A percentile compares a stretch with the other conserved stretches of the same genome.
These are phyloP conservation scores for Diplodus puntazzo DNA, from an alignment of 2,797 vertebrate genomes.

Conservation along the genomic window DNA sequence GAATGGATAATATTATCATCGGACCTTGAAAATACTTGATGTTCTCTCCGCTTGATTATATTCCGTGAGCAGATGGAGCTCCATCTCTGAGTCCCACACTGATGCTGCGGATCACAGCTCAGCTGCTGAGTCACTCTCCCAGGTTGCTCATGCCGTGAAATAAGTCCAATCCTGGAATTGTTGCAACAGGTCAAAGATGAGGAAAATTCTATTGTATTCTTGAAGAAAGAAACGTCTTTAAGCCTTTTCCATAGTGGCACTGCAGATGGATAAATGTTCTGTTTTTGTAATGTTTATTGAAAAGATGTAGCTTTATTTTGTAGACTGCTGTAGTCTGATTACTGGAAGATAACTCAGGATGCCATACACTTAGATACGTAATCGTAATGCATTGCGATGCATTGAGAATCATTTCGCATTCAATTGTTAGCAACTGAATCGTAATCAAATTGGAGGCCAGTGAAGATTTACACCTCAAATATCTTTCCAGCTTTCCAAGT, in stretches of 20 bases:
- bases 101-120: conserved; percentile 73
- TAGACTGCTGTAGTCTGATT: no score
- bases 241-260: background rate
- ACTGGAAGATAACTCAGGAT: no score
- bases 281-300: no score
- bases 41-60: conserved; percentile 60
- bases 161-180: conserved; percentile 49
- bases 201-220: conserved; percentile 18
- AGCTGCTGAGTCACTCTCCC: conserved; percentile 73
- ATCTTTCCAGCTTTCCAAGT: background rate
- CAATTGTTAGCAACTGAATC: no score
- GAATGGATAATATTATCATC: conserved; percentile 28
- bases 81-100: conserved; percentile 71
- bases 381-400: no score
- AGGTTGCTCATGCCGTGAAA: conserved; percentile 68
- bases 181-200: conserved; percentile 39
- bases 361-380: no score
- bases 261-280: no score
- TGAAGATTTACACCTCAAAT: background rate
- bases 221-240: background rate
- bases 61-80: conserved; percentile 75
- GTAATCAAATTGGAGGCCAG: no score
- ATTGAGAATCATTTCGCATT: no score
- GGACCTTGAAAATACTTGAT: conserved; percentile 45
- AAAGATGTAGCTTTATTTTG: no score